A percentile compares a stretch with the other conserved stretches of the same genome.
phyloP scores from a whole-genome alignment of 2,888 invertebrate genomes.

The Tetheella fluctuosa region DNA sequence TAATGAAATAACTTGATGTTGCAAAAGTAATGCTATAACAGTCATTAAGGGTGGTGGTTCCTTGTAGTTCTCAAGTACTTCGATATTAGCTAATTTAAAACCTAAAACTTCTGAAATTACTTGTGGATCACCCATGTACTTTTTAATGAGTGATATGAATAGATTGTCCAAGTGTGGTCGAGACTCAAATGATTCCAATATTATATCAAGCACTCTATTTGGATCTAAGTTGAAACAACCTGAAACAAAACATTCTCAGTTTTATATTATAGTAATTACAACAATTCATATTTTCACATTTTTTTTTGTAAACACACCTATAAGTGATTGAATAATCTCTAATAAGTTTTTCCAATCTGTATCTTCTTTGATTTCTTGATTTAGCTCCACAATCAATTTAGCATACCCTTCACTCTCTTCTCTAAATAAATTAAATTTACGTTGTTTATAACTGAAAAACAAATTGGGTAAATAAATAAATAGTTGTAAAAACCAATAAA shows the following conservation, averaged over 20 bases:
- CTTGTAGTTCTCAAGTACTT: conserved; percentile 81
- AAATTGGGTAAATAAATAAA: conserved; percentile 12
- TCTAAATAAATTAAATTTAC: conserved; percentile 98
- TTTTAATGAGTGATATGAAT: conserved; percentile 92
- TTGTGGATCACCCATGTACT: conserved; percentile 92
- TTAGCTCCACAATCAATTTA: conserved; percentile 96
- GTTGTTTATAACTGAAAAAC: conserved; percentile 96
- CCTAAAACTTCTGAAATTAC: conserved; percentile 97
- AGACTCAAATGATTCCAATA: conserved; percentile 98
- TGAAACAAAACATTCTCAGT: conserved; percentile 64
- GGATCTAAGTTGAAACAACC: conserved; percentile 99
- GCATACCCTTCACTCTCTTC: conserved; percentile 99
- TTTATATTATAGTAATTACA: conserved; percentile 10
- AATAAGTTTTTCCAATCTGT: conserved; percentile 88
- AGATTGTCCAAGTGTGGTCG: conserved; percentile 90
- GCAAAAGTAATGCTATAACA: conserved; percentile 94
- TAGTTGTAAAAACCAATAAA: conserved; percentile 8
- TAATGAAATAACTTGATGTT: conserved; percentile 92
- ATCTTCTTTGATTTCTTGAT: conserved; percentile 89
- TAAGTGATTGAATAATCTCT: conserved; percentile 96
- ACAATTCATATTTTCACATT: neutral
- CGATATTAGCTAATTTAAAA: conserved; percentile 92
- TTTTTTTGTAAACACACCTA: conserved; percentile 88
- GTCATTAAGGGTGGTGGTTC: conserved; percentile 94
- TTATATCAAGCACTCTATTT: conserved; percentile 97